Evolutionary conservation across 2,888 invertebrate species (phyloP).

Genomic region (Drosophila borborema): DNA sequence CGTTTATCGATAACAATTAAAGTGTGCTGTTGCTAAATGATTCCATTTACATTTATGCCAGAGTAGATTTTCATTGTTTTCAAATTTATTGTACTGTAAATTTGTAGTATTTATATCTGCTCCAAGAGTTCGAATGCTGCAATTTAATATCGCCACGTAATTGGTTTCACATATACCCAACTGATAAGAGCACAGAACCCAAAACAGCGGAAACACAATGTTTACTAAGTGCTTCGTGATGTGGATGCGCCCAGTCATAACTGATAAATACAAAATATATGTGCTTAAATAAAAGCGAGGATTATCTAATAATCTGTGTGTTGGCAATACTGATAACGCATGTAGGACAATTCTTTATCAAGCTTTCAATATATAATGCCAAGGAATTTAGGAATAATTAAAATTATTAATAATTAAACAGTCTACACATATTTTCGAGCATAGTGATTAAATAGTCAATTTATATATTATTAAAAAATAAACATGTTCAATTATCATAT

Average conservation of each 20-base stretch:
- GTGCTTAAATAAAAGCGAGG: neutral
- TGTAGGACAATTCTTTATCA: constrained; percentile 6
- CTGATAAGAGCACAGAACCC: constrained; percentile 34
- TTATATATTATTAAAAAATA: too few relatives aligned
- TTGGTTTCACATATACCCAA: constrained; percentile 11
- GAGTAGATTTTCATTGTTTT: constrained; percentile 1
- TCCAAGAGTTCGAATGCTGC: neutral
- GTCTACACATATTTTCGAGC: neutral
- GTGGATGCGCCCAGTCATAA: constrained; percentile 7
- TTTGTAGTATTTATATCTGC: neutral
- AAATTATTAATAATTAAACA: neutral
- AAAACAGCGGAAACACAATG: constrained; percentile 24
- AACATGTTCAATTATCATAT: too few relatives aligned
- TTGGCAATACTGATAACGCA: constrained; percentile 19
- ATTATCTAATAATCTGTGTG: constrained; percentile 33
- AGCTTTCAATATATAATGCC: neutral
- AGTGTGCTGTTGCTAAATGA: constrained; percentile 3
- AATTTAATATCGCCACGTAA: constrained; percentile 45
- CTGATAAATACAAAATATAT: constrained; percentile 7
- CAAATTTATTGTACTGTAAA: neutral
- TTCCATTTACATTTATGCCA: constrained; percentile 25
- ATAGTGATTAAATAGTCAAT: neutral
- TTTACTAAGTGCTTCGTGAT: constrained; percentile 1
- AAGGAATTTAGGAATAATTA: neutral
- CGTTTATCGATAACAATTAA: constrained; percentile 47